Percentiles rank a stretch among this genome's conserved stretches.
These are phyloP conservation scores for Phrynocephalus vlangalii DNA, from an alignment of 2,797 vertebrate species.

Conservation along the genomic window DNA sequence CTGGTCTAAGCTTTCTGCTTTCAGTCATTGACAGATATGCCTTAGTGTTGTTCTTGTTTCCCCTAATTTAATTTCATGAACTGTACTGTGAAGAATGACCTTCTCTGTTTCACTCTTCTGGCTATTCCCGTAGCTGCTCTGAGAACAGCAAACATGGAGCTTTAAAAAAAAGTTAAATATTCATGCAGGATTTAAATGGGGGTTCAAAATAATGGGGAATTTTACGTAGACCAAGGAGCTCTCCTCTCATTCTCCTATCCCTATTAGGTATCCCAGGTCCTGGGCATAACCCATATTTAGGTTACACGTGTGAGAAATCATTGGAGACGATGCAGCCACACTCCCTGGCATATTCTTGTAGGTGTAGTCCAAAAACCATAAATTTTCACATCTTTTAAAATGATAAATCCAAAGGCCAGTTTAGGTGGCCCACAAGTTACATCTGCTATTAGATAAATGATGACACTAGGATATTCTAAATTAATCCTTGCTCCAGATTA, in stretches of 20 bases:
- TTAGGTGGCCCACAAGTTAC: neutral
- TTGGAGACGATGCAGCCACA: too few species aligned
- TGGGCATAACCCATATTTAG: neutral
- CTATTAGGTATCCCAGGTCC: neutral
- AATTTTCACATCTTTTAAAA: neutral
- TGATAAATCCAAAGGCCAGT: neutral
- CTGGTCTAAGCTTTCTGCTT: slow-evolving; percentile 63
- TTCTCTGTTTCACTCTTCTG: slow-evolving; percentile 21
- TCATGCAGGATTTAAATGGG: neutral
- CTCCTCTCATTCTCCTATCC: neutral
- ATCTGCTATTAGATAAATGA: too few species aligned
- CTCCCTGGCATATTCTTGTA: too few species aligned
- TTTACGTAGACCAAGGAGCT: neutral
- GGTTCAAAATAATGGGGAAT: neutral
- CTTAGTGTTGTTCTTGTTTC: slow-evolving; percentile 56
- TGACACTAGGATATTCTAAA: too few species aligned
- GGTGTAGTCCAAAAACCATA: too few species aligned
- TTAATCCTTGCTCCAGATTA: too few species aligned
- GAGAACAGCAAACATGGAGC: neutral
- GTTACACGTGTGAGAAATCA: neutral
- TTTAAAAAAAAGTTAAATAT: slow-evolving; percentile 27
- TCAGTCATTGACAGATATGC: slow-evolving; percentile 65
- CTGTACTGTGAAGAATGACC: slow-evolving; percentile 47
- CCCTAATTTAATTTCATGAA: slow-evolving; percentile 53
- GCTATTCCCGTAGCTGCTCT: slow-evolving; percentile 22